These are phyloP conservation scores for Drosophila lutescens DNA, from an alignment of 2,888 invertebrate genomes.

Conservation along the genomic window DNA sequence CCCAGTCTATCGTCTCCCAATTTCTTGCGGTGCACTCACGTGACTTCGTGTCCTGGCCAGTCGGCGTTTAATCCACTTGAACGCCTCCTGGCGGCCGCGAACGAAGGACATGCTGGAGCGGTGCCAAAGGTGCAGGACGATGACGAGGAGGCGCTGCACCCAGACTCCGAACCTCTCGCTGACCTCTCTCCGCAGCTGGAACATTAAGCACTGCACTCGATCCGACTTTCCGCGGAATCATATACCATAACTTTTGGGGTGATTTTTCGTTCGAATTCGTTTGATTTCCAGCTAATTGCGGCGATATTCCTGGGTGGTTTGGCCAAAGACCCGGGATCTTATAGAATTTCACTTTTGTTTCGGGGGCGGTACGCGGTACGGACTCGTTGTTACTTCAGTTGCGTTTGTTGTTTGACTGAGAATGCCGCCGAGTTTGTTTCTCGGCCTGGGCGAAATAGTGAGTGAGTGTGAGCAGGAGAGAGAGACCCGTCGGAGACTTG, in stretches of 20 bases:
- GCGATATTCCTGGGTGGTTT: constrained; percentile 1
- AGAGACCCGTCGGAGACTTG: constrained; percentile 11
- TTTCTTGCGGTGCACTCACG: constrained; percentile 19
- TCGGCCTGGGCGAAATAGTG: constrained; percentile 25
- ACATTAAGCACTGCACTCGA: constrained; percentile 56
- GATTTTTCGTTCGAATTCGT: neutral
- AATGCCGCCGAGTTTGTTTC: constrained; percentile 62
- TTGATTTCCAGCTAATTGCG: neutral
- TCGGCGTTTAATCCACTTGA: constrained; percentile 82
- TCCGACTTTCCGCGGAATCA: constrained; percentile 21
- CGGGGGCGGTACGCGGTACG: constrained; percentile 48
- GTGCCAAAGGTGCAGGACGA: constrained; percentile 74
- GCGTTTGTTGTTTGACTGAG: constrained; percentile 77
- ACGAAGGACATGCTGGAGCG: constrained; percentile 77
- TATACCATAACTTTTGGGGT: constrained; percentile 55
- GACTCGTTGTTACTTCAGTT: constrained; percentile 72
- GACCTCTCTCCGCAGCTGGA: constrained; percentile 51
- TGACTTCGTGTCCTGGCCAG: constrained; percentile 63
- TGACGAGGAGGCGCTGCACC: constrained; percentile 78
- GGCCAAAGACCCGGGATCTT: neutral
- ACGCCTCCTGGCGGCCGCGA: constrained; percentile 71
- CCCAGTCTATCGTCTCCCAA: neutral
- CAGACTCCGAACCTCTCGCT: constrained; percentile 62
- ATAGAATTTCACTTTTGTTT: constrained; percentile 40
- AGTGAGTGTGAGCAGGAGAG: constrained; percentile 19